Evolutionary conservation across 2,888 invertebrate genomes (phyloP).

Genomic region (Himalopsyche kuldschensis): DNA sequence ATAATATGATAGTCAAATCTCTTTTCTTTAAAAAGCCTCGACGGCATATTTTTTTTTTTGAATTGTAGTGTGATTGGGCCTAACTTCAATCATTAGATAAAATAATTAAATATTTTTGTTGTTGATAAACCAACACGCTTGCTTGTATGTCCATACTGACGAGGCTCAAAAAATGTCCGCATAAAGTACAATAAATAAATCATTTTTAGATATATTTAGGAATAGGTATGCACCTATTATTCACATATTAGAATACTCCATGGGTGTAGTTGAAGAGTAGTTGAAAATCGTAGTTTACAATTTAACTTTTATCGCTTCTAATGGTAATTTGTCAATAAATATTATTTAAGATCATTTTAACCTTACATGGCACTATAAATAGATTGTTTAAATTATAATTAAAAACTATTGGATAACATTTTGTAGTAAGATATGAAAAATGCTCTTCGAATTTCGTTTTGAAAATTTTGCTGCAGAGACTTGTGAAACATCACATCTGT

Average conservation of each 20-base stretch:
- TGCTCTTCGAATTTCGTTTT: neutral
- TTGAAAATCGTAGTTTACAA: neutral
- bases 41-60: no score
- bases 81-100: no score
- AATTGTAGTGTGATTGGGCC: no score
- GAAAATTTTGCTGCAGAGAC: neutral
- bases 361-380: constrained; percentile 1
- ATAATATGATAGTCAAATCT: no score
- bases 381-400: neutral
- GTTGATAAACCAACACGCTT: no score
- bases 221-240: neutral
- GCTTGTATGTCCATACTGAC: no score
- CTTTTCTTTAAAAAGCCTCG: no score
- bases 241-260: neutral
- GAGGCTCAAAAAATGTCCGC: no score
- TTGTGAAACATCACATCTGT: neutral
- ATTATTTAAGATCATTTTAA: neutral
- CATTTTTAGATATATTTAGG: neutral
- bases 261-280: neutral
- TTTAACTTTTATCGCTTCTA: neutral
- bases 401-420: neutral
- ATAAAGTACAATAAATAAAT: neutral
- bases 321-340: neutral
- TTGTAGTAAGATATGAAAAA: neutral
- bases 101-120: no score